phyloP scores from a whole-genome alignment of 2,888 invertebrate genomes.

The Leptodirus hochenwartii region DNA sequence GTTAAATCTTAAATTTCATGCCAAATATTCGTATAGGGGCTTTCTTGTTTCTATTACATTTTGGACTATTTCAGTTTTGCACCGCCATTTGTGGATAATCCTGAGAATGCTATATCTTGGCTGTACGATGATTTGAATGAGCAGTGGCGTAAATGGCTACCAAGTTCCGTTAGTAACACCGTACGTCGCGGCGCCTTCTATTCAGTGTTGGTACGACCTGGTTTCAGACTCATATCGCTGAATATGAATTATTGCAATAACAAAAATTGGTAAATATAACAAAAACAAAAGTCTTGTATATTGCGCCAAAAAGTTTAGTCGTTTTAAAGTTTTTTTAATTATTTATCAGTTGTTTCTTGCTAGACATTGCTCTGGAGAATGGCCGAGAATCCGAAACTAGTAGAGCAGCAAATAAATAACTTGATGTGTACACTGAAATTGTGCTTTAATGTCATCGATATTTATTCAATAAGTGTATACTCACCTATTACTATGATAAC shows the following conservation, averaged over 20 bases:
- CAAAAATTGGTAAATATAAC: conserved; percentile 59
- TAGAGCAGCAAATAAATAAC: no score
- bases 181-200: conserved; percentile 81
- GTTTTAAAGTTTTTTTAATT: no score
- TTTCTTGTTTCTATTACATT: conserved; percentile 3
- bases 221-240: conserved; percentile 81
- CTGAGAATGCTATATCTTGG: conserved; percentile 77
- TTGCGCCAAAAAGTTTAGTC: no score
- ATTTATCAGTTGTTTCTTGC: no score
- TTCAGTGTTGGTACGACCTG: conserved; percentile 74
- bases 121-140: conserved; percentile 76
- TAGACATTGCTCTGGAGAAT: no score
- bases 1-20: no score
- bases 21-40: neutral
- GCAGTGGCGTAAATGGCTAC: conserved; percentile 85
- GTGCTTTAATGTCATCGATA: no score
- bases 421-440: no score
- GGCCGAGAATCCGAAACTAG: no score
- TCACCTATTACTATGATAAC: no score
- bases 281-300: no score
- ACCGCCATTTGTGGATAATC: conserved; percentile 63
- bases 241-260: conserved; percentile 95
- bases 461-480: no score
- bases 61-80: conserved; percentile 66
- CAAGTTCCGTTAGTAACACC: conserved; percentile 70